Evolutionary conservation across 2,113 vertebrate genomes (phyloP), one percentile per base, ranked within the genome.

Genomic region (Maylandia zebra): DNA sequence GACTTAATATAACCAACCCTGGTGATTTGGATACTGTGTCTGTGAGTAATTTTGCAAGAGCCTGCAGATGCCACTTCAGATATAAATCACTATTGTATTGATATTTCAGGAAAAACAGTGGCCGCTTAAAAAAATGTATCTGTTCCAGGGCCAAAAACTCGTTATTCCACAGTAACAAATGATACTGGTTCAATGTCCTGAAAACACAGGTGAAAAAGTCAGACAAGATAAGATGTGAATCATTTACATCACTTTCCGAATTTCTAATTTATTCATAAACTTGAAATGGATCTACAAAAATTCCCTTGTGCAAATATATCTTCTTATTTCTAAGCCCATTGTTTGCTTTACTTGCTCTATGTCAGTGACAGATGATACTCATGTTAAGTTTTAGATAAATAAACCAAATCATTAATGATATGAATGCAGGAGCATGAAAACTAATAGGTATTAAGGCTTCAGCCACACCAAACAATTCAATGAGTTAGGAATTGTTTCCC

Each of bases 1-100:
- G 93, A 91, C 92, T 91, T 95, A 93, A 95, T 92, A 92, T 57
- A 91, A 84, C 80, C 89, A 92, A 66, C 92, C 89, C 93, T 76
- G 90, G 94, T 83, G 91, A 90, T 92, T 91, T 91, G 90, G 82
- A 88, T 71, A 17, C 36, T 85, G 57, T 12, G 83, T 83, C 87
- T 82, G 86, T 71, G 88, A 90, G 88, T 89, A 80, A 89, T 91
- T 93, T 74, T 56, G 36, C 59, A 50, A 82, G 83, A 83, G 85
- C 82, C 85, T 38, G 41, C 85, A 87, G 92, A 90, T 41, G 43
- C 81, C 84, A 89, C 92, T 89, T 91, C 66, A 93, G 55, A 91
- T 76, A 5, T 64, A 66, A 81, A 84, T 76, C 84, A 13, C 64
- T 52, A 59, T 45, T 36, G 69, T 32, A 27, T 79, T 86, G 84